Base-by-base conservation (phyloP, 2,797 vertebrate species). In the Phrynocephalus guinanensis region DNA sequence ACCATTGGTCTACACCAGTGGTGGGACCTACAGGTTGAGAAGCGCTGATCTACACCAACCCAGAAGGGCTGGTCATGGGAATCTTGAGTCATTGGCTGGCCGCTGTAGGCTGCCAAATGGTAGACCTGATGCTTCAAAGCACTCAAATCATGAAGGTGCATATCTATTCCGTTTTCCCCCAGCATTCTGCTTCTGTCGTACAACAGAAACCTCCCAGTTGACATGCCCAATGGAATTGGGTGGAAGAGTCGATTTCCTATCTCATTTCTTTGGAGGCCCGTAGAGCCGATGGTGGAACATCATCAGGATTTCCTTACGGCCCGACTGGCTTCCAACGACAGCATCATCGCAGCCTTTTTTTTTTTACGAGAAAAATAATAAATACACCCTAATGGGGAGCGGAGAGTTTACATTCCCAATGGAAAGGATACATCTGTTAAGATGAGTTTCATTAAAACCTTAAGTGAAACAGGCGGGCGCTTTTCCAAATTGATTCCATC, bases 391-490 rank as follows among this genome's bases (percentile, higher is more conserved):
- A 91, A 83, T 87, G 79, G 90, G 63, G 82, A 92, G 90, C 56
- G 84, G 83, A 88, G 90, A 92, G 90, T 94, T 95, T 94, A 93
- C 90, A 92, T 94, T 94, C 94, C 92, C 92, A 89, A 1, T 88
- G 93, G 90, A 95, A 92, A 91, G 90, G 91, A 94, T 92, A 93
- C 93, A 91, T 95, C 87, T 95, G 93, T 84, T 85, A 89, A 93
- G 95, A 94, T 92, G 92, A 95, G 94, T 95, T 93, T 95, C 91
- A 92, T 93, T 94, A 91, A 92, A 82, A 76, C 56, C 87, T 86
- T 92, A 93, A 93, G 88, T 8, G 84, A 88, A 94, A 94, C 91
- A 88, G 90, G 86, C 87, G 89, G 82, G 90, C 76, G 91, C 89
- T 87, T 94, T 93, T 83, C 85, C 77, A 91, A 94, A 93, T 94